Evolutionary conservation across 2,888 invertebrate genomes (phyloP), one percentile per base, ranked within the genome.

Genomic region (Tiliacea aurago): DNA sequence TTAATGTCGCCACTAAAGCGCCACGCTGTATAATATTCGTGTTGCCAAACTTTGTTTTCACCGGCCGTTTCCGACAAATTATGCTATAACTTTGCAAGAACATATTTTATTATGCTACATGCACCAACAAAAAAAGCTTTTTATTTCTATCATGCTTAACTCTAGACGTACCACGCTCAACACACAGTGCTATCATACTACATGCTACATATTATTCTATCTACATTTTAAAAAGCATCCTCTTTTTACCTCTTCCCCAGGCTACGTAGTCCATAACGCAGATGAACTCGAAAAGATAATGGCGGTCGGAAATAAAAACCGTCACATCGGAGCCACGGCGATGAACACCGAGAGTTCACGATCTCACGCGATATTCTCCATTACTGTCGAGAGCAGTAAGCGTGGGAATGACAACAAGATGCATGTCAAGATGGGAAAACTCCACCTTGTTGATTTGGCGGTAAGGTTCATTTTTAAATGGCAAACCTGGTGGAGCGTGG

Each of bases 291-390:
- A 99, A 91, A 98, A 98, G 87, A 98, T 99, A 69, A 99, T 99
- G 99, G 98, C 98, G 56, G 97, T 99, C 37, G 99, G 99, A 70
- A 99, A 99, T 93, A 99, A 99, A 94, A 99, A 99, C 96, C 97
- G 99, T 0, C 94, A 95, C 70, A 95, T 94, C 72, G 93, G 95
- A 15, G 98, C 99, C 0, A 99, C 99, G 0, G 98, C 99, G 84
- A 99, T 99, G 99, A 99, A 99, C 94, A 98, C 98, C 18, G 98
- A 99, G 90, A 99, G 99, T 87, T 99, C 99, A 0, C 97, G 99
- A 66, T 99, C 99, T 0, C 99, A 99, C 96, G 99, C 99, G 13
- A 99, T 99, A 87, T 99, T 99, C 96, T 99, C 99, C 20, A 99
- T 99, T 63, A 99, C 99, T 0, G 98, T 99, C 61, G 99, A 99